Base-by-base conservation (phyloP, 2,888 invertebrate species). In the Idaea aversata region DNA sequence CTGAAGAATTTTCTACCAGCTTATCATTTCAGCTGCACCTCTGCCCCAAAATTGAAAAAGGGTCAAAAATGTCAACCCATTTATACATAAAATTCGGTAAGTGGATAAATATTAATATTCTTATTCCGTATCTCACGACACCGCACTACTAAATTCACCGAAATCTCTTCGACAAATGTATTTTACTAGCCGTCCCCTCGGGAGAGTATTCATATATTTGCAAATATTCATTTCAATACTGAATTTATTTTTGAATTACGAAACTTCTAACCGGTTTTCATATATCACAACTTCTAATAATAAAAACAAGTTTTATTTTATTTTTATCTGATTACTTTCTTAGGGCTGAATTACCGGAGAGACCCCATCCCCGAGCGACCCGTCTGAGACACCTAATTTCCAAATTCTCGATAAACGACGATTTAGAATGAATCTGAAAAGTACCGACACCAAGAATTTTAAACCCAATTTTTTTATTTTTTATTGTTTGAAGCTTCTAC, bases 181-280 rank as follows among this genome's bases (percentile, higher is more conserved):
- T 58, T 13, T 16, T 15, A 58, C 58, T 16, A 6, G 4, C 58
- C 58, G 15, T 58, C 16, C 58, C 58, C 58, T n/a, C 7, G 58
- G 16, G 58, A 58, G 6, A 16, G 16, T 58, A 15, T 58, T 15
- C 16, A 16, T 58, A 16, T 58, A 58, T 58, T 58, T 58, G 58
- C 58, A 58, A 58, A 58, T 58, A 58, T 58, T 58, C 58, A 6
- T 58, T 58, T 58, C 58, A 13, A 58, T 58, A 58, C 47, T 4
- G 47, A 47, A 47, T 47, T 47, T 47, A 5, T 10, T 47, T 2
- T 36, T 36, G 25, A 25, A 25, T 25, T 25, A 25, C 10, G 4
- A 36, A 47, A 13, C 6, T 47, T 10, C 25, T 25, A 25, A 25
- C 25, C 25, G 25, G 25, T 25, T 25, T 25, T 25, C 25, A n/a